Evolutionary conservation across 2,113 vertebrate species (phyloP), one percentile per base, ranked within the genome.

Genomic region (Chloroceryle aenea): DNA sequence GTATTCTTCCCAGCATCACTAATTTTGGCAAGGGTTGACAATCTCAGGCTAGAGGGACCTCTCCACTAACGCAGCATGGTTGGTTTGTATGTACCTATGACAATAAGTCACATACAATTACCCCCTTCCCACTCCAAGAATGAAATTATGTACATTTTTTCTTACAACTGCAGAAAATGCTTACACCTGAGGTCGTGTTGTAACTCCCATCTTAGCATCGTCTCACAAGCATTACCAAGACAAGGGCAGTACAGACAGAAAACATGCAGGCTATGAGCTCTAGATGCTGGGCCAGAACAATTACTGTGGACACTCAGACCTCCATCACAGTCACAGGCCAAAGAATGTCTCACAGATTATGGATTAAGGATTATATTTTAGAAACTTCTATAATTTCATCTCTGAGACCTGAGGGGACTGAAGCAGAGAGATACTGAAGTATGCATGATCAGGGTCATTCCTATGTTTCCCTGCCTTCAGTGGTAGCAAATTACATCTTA

Each of bases 401-500:
- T 59, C 27, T 82, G 38, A 59, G 34, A 59, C 48, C 27, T 82
- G 38, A 71, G 29, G 3, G 12, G 36, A 55, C 34, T 29, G 40
- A 48, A 85, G 13, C 15, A 0, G 1, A 78, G 71, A 91, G 27
- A 48, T 64, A 64, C 78, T 79, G 55, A 61, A 69, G 32, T 62
- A 56, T 2, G 4, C 67, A 71, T 40, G 29, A 83, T 7, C 25
- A 61, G 66, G 16, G 50, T 61, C 15, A 72, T 93, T 78, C 16
- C 21, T 81, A 53, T 42, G 32, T 78, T 92, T 90, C 29, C 21
- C 30, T 78, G 56, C 23, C 26, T 90, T 95, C 76, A 45, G 14
- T 56, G 29, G 12, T 47, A 89, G 68, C 64, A 90, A 93, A 81
- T 87, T 90, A 21, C 42, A 74, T 84, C 89, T 90, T 92, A 90